Percentiles rank a stretch among this genome's conserved stretches.
Evolutionary conservation across 2,888 invertebrate genomes (phyloP).

Genomic region (Cantharis flavilabris): DNA sequence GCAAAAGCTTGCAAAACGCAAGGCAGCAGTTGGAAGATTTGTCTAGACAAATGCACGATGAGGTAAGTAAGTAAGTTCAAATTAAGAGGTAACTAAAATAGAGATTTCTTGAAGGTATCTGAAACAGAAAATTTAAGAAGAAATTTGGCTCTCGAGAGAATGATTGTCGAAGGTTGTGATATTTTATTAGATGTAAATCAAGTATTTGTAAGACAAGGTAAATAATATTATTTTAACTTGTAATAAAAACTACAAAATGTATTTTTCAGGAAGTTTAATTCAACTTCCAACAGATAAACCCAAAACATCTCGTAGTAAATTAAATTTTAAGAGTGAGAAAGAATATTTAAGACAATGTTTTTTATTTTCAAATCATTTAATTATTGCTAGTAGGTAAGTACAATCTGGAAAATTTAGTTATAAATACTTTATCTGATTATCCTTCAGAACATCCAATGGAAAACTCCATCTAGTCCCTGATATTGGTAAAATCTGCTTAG

Average conservation of each 20-base stretch:
- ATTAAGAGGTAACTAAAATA: not conserved
- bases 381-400: conserved; percentile 74
- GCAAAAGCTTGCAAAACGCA: conserved; percentile 86
- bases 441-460: conserved; percentile 72
- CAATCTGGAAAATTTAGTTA: not conserved
- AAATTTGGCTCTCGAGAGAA: conserved; percentile 88
- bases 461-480: conserved; percentile 84
- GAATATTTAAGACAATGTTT: conserved; percentile 82
- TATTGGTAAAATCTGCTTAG: conserved; percentile 79
- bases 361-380: conserved; percentile 87
- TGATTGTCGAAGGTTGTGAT: conserved; percentile 94
- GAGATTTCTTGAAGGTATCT: conserved; percentile 65
- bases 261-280: conserved; percentile 69
- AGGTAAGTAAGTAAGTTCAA: conserved; percentile 58
- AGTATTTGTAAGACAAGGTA: conserved; percentile 90
- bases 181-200: conserved; percentile 91
- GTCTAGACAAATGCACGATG: conserved; percentile 86
- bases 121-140: conserved; percentile 91
- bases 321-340: conserved; percentile 69
- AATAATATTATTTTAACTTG: conserved; percentile 7
- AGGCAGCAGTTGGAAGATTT: conserved; percentile 85
- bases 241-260: not conserved
- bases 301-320: conserved; percentile 62
- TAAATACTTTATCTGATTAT: not conserved
- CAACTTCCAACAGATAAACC: conserved; percentile 70